Conservation (phyloP, 2,113 vertebrate genomes). For the Sterna hirundo region DNA sequence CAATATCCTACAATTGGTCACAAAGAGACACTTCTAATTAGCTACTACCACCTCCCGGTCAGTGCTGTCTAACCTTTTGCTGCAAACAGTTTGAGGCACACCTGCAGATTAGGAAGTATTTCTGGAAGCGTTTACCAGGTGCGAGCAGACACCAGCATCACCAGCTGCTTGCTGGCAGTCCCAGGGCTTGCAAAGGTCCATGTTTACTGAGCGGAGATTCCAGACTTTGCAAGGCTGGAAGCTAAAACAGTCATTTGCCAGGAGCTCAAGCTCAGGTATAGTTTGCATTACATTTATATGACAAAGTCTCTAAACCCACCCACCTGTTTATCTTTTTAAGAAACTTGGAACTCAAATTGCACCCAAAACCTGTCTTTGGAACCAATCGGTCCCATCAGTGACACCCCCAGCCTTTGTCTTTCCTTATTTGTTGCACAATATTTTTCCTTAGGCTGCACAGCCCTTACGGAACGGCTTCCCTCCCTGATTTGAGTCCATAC, state of each 20-base stretch:
- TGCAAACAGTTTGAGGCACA: neutral
- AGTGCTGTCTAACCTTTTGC: neutral
- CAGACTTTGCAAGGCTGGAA: neutral
- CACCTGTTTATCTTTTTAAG: neutral
- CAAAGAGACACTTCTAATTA: neutral
- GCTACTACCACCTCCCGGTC: neutral
- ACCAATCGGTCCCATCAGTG: too few species aligned
- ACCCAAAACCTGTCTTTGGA: neutral
- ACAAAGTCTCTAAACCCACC: neutral
- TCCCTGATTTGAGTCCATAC: neutral
- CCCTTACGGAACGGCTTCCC: neutral
- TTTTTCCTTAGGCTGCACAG: neutral
- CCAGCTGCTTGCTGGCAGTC: neutral
- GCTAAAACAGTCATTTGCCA: neutral
- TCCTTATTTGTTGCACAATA: too few species aligned
- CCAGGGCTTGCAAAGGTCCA: neutral
- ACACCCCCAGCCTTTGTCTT: neutral
- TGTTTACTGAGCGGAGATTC: neutral
- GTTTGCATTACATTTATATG: neutral
- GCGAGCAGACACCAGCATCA: neutral
- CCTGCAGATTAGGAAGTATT: rapidly evolving
- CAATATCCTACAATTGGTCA: neutral
- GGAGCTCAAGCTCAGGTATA: neutral
- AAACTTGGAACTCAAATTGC: neutral
- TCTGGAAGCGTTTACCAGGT: neutral